Conservation (phyloP, 2,888 invertebrate genomes). For the Bimastos eiseni region DNA sequence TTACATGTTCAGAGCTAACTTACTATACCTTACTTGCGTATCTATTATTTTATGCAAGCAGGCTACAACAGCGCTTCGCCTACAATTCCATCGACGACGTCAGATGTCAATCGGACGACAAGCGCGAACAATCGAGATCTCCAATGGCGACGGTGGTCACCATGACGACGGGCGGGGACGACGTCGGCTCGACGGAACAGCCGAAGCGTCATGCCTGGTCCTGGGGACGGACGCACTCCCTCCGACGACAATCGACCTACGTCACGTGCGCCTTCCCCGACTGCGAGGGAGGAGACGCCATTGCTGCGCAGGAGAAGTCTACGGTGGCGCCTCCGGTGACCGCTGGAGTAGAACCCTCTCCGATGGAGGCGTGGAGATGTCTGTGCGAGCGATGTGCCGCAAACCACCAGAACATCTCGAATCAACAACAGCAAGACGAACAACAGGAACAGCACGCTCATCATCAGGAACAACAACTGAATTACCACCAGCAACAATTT, state of each 20-base stretch:
- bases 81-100: slow-evolving; percentile 21
- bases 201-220: neutral
- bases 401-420: neutral
- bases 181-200: neutral
- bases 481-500: neutral
- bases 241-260: slow-evolving; percentile 14
- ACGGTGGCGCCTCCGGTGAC: neutral
- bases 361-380: neutral
- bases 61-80: neutral
- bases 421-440: neutral
- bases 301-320: neutral
- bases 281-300: neutral
- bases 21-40: neutral
- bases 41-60: neutral
- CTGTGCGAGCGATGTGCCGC: neutral
- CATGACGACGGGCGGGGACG: slow-evolving; percentile 2
- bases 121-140: neutral
- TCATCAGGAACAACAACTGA: neutral
- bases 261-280: slow-evolving; percentile 6
- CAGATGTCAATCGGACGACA: neutral
- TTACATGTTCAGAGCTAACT: neutral
- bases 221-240: neutral
- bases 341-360: neutral
- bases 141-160: slow-evolving; percentile 16
- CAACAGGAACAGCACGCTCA: neutral